Evolutionary conservation across 64 coral and sea anemone species (phyloP), one percentile per base, ranked within the genome.

Genomic region (Catalaphyllia jardinei): DNA sequence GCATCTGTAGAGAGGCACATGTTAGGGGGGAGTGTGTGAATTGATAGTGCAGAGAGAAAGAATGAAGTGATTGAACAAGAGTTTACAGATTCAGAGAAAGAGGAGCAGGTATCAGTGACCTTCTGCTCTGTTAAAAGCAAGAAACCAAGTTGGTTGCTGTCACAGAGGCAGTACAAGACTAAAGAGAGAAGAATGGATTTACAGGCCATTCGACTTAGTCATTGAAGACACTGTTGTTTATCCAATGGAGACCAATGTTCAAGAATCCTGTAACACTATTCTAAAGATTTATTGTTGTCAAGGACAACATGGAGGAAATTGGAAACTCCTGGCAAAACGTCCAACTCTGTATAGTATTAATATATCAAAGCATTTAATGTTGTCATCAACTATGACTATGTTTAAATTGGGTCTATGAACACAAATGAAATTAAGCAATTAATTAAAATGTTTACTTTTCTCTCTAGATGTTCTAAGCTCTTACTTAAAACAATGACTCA

Each of bases 291-390:
- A 61, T 24, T 28, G 17, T 17, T 85, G 64, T 84, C 60, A 46
- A 49, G 80, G 80, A 84, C 80, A 49, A 14, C 64, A 62, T 67
- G 24, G 62, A 71, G 38, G 81, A 71, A 85, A 29, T 24, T 8
- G 29, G 51, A 64, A 85, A 65, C 31, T 80, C 52, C n/a, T 28
- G 25, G 25, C 24, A 27, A 69, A 25, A 69, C 65, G 19, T 65
- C 76, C 49, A 19, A 39, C 17, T 49, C 22, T 49, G 35, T 69
- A 85, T 27, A 71, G 31, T 85, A 85, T 85, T 50, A 61, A 80
- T 80, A 31, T 61, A 80, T 80, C 52, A 71, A 67, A 85, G 63
- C 60, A 71, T 22, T 85, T 67, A 51, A 42, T 12, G 15, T 85
- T 85, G 22, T 33, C 49, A 31, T 69, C 22, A 12, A 31, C 62